Base-by-base conservation (phyloP, 1,140 invertebrate genomes). In the Brachionus angularis region DNA sequence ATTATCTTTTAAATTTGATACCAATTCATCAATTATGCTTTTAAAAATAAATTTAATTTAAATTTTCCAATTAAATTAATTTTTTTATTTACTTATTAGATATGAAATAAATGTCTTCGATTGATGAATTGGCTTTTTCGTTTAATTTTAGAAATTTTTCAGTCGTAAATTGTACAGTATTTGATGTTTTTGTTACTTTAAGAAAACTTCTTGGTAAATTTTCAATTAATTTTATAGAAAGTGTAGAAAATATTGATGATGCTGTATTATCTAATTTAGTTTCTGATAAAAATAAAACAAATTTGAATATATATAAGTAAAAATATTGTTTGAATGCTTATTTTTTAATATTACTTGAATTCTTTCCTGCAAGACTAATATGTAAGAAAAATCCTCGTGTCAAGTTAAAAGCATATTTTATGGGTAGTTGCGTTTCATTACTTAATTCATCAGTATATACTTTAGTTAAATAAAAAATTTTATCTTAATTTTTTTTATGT, bases 361-460 rank as follows among this genome's bases (percentile, higher is more conserved):
- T 31, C 31, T 33, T 31, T 5, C 18, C 52, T n/a, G 27, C 29
- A 8, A 67, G 16, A 34, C 16, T 67, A 16, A 67, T n/a, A 16
- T 47, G 62, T n/a, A 67, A 47, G 27, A 21, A 67, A 23, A 67
- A 67, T 25, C 62, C 62, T 23, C 62, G 33, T 34, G 44, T 50
- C 23, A 42, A 29, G 29, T 49, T 67, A 31, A 29, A 58, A 23
- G 53, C 34, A 39, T 58, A 36, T 23, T 58, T 58, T 10, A 58
- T 58, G 1, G 53, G 34, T 16, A 58, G 25, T 39, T 58, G 7
- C 21, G 23, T 36, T 3, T 16, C 8, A 25, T 36, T 1, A 39
- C 53, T 58, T 2, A 58, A 21, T n/a, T 58, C 53, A 8, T 39
- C 33, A 12, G 29, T 39, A 58, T 10, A 39, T 58, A 18, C 53